These are phyloP conservation scores for Microtus pennsylvanicus DNA, from an alignment of 2,113 vertebrate genomes.

Conservation along the genomic window DNA sequence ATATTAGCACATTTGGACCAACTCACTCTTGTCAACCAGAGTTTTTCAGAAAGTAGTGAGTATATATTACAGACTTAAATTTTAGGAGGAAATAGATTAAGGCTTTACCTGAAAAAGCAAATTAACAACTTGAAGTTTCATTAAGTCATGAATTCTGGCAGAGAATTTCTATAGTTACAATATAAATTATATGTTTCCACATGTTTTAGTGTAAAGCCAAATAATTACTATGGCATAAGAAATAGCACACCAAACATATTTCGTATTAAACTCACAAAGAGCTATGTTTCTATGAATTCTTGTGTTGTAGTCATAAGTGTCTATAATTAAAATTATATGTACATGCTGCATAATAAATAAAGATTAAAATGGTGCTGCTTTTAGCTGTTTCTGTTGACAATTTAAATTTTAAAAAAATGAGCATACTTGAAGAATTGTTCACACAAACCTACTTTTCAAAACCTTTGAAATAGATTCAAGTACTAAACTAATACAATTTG, in stretches of 20 bases:
- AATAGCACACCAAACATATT: not conserved
- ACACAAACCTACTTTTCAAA: constrained; percentile 44
- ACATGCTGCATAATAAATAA: not conserved
- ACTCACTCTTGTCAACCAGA: constrained; percentile 1
- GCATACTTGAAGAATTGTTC: not conserved
- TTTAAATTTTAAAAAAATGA: constrained; percentile 59
- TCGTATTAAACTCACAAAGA: constrained; percentile 44
- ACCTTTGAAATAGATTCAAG: constrained; percentile 35
- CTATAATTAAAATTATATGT: not conserved
- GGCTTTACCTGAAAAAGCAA: not conserved
- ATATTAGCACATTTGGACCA: not conserved
- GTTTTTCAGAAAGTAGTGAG: not conserved
- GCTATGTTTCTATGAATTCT: constrained; percentile 20
- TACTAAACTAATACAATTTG: constrained; percentile 33
- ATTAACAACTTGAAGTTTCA: constrained; percentile 9
- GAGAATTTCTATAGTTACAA: constrained; percentile 25
- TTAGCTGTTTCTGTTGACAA: constrained; percentile 23
- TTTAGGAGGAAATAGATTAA: not conserved
- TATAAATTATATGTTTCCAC: not conserved
- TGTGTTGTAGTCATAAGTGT: constrained; percentile 15
- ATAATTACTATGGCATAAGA: not conserved
- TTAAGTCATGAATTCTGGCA: not conserved
- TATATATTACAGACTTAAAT: not conserved
- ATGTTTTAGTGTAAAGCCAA: constrained; percentile 51
- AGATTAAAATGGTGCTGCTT: constrained; percentile 42